Percentiles rank a stretch among this genome's conserved stretches.
Conservation (phyloP, 2,113 vertebrate species). For the Hippolais icterina region DNA sequence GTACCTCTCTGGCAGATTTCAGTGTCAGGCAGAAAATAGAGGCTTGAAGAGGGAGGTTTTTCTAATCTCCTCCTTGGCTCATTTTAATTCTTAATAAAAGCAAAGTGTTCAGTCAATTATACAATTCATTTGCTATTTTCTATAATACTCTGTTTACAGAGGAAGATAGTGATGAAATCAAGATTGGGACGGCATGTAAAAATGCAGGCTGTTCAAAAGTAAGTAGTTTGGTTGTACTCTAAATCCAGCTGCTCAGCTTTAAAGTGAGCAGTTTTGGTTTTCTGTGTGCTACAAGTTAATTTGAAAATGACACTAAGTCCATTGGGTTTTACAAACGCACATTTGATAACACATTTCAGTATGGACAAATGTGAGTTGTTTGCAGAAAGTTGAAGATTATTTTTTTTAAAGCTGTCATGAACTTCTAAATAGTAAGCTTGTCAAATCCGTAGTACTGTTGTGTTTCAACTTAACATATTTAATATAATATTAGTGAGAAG, state of each 20-base stretch:
- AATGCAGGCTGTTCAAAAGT: conserved; percentile 93
- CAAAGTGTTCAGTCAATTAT: neutral
- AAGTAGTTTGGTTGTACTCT: conserved; percentile 6
- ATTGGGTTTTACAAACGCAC: neutral
- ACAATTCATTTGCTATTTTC: neutral
- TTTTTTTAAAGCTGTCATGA: neutral
- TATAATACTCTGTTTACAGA: conserved; percentile 72
- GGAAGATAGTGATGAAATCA: conserved; percentile 88
- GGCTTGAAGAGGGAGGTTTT: neutral
- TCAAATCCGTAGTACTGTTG: neutral
- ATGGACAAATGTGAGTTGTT: neutral
- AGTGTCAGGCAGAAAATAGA: neutral
- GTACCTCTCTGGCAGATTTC: neutral
- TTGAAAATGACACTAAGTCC: neutral
- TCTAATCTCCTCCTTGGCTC: neutral
- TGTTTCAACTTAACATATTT: neutral
- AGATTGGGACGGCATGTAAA: conserved; percentile 91
- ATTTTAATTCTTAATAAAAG: neutral
- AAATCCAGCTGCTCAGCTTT: neutral
- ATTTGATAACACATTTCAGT: fast-evolving
- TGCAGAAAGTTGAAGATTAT: neutral
- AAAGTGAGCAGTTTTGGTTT: neutral
- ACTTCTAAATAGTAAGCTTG: neutral
- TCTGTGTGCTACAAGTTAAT: neutral
- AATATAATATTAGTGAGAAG: neutral